A percentile compares a stretch with the other conserved stretches of the same genome.
Conservation (phyloP, 2,113 vertebrate species). For the Nanger granti region DNA sequence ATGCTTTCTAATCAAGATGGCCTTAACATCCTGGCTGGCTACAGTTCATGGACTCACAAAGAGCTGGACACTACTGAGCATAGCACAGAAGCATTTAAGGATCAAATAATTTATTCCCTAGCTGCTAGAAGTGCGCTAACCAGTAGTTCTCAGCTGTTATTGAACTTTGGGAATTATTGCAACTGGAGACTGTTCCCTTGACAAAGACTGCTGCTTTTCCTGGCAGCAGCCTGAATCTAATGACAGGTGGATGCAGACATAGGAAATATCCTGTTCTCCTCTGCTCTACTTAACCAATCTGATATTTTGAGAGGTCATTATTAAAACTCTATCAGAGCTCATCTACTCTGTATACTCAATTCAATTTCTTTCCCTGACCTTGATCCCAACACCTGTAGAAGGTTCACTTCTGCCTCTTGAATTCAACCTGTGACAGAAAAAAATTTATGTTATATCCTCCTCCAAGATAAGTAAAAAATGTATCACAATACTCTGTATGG, state of each 20-base stretch:
- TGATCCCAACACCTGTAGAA: neutral
- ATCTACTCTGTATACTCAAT: neutral
- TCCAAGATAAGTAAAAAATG: neutral
- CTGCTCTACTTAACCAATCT: neutral
- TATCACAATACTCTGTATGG: neutral
- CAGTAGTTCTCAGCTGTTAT: neutral
- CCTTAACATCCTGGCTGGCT: neutral
- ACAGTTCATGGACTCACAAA: neutral
- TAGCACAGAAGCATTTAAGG: neutral
- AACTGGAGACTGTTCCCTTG: neutral
- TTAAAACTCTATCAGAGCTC: neutral
- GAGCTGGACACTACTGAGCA: neutral
- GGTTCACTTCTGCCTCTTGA: neutral
- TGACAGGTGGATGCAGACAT: neutral
- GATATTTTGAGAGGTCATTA: neutral
- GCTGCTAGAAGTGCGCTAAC: neutral
- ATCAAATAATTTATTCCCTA: neutral
- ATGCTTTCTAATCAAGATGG: neutral
- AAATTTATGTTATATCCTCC: neutral
- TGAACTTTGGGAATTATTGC: neutral
- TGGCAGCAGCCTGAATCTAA: accelerated
- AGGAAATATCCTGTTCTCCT: neutral
- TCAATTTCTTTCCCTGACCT: neutral
- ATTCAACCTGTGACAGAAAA: neutral
- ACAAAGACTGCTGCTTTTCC: neutral